Evolutionary conservation across 2,113 vertebrate genomes (phyloP).

Genomic region (Dicerorhinus sumatrensis): DNA sequence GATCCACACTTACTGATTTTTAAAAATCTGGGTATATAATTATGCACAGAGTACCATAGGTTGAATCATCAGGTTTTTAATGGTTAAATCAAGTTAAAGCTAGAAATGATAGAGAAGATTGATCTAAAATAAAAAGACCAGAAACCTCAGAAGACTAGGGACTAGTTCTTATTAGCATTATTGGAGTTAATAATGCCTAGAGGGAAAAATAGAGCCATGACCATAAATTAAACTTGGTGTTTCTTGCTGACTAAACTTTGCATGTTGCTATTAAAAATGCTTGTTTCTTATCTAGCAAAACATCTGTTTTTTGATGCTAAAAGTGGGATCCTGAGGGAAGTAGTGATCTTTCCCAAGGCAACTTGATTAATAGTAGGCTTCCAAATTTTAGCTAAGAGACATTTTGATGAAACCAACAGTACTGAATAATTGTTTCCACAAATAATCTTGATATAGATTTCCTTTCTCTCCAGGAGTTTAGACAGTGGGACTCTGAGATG

Average conservation of each 20-base stretch:
- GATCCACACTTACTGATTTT: conserved; percentile 19
- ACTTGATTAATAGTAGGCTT: conserved; percentile 79
- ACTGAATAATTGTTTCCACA: conserved; percentile 76
- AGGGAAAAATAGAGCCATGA: not conserved
- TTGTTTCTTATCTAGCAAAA: conserved; percentile 74
- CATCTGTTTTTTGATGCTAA: conserved; percentile 79
- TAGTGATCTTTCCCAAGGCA: conserved; percentile 76
- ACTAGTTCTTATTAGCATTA: not conserved
- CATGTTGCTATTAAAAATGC: conserved; percentile 48
- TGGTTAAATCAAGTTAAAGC: conserved; percentile 28
- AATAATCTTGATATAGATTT: conserved; percentile 63
- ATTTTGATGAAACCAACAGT: conserved; percentile 70
- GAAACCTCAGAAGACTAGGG: not conserved
- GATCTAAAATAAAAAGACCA: conserved; percentile 19
- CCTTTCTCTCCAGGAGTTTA: conserved; percentile 47
- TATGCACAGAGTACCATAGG: not conserved
- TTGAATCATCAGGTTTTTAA: conserved; percentile 39
- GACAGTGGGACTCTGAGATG: not conserved
- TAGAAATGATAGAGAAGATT: conserved; percentile 36
- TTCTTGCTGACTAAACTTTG: conserved; percentile 74
- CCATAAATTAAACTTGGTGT: conserved; percentile 48
- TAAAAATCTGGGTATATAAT: not conserved
- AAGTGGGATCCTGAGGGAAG: conserved; percentile 73
- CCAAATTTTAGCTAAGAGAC: conserved; percentile 67
- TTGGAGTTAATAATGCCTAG: conserved; percentile 36